These are phyloP conservation scores for Halocaridina rubra DNA, from an alignment of 2,888 invertebrate genomes.

Conservation along the genomic window DNA sequence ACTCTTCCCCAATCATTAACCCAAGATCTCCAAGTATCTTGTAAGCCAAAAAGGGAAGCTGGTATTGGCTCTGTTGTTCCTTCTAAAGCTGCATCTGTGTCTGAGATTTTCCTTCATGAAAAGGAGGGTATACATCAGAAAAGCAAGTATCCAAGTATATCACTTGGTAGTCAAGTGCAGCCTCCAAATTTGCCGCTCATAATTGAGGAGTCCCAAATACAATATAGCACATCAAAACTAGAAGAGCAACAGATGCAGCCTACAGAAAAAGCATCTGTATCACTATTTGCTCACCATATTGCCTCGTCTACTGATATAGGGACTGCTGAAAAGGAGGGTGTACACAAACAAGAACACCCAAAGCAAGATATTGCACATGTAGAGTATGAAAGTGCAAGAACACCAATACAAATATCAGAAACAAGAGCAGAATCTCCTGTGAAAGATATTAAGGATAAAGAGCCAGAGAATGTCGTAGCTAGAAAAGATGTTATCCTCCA, in stretches of 20 bases:
- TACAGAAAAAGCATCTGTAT: conserved; percentile 36
- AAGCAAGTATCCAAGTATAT: conserved; percentile 36
- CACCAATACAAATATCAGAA: conserved; percentile 69
- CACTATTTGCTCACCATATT: conserved; percentile 32
- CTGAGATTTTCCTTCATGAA: conserved; percentile 52
- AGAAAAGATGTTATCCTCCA: conserved; percentile 47
- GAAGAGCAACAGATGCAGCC: conserved; percentile 27
- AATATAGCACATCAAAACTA: conserved; percentile 19
- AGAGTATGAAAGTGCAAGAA: conserved; percentile 67
- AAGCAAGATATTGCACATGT: conserved; percentile 71
- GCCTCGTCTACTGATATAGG: conserved; percentile 45
- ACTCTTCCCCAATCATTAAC: conserved; percentile 32
- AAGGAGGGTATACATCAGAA: conserved; percentile 64
- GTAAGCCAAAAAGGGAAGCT: conserved; percentile 44
- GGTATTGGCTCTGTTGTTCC: conserved; percentile 46
- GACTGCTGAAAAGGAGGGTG: conserved; percentile 72
- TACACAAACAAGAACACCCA: conserved; percentile 70
- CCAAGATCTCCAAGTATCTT: conserved; percentile 23
- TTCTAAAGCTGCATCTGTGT: conserved; percentile 53
- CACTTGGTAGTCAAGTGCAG: conserved; percentile 17
- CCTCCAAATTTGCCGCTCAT: conserved; percentile 44
- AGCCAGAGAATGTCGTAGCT: conserved; percentile 40
- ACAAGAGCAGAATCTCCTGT: conserved; percentile 69
- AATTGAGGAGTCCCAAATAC: conserved; percentile 41
- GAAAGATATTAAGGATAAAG: conserved; percentile 66